Percentiles rank a stretch among this genome's conserved stretches.
phyloP scores from a whole-genome alignment of 1,140 invertebrate genomes.

The Microplitis demolitor region DNA sequence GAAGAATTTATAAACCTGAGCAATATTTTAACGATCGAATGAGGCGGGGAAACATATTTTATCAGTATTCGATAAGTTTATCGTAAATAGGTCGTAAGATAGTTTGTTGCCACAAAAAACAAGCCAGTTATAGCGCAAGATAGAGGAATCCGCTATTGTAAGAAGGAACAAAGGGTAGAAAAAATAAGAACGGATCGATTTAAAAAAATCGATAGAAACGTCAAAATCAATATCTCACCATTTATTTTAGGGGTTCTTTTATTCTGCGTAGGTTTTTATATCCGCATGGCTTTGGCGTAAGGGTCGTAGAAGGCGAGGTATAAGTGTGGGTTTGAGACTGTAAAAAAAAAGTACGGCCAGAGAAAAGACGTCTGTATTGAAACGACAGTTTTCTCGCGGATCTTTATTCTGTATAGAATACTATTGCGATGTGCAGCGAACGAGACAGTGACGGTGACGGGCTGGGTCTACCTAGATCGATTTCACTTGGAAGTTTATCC shows the following conservation, averaged over 20 bases:
- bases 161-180: background rate
- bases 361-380: slow-evolving; percentile 9
- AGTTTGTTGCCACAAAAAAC: too few relatives aligned
- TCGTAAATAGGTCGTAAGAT: too few relatives aligned
- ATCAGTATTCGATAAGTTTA: too few relatives aligned
- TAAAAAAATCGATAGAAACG: background rate
- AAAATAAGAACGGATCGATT: slow-evolving; percentile 19
- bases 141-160: too few relatives aligned
- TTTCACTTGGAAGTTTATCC: slow-evolving; percentile 6
- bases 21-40: too few relatives aligned
- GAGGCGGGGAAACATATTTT: too few relatives aligned
- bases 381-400: background rate
- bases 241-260: background rate
- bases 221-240: slow-evolving; percentile 1
- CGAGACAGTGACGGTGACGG: background rate
- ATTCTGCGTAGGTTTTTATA: slow-evolving; percentile 8
- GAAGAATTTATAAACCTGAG: too few relatives aligned
- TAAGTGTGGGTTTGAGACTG: background rate
- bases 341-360: background rate
- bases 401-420: background rate
- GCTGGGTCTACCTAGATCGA: slow-evolving; percentile 2
- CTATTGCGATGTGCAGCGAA: too few relatives aligned
- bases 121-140: too few relatives aligned
- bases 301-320: background rate
- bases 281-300: background rate